These are phyloP conservation scores for Agriopis leucophaearia DNA, from an alignment of 2,888 invertebrate species.

Conservation along the genomic window DNA sequence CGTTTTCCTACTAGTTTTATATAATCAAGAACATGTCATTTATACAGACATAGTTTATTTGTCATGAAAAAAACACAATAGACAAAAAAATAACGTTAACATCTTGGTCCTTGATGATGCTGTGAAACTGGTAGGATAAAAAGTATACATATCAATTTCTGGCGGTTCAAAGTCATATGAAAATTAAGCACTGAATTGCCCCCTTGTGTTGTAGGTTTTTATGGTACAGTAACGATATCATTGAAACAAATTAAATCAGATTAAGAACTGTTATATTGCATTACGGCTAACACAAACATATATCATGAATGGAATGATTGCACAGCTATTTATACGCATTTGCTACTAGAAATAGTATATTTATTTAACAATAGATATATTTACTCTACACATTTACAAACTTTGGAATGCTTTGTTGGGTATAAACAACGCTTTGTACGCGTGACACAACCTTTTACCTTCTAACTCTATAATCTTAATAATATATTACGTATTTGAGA, in stretches of 20 bases:
- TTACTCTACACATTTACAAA: constrained; percentile 23
- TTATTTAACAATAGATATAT: constrained; percentile 6
- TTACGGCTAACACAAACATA: not conserved
- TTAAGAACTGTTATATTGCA: not conserved
- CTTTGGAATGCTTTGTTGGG: constrained; percentile 50
- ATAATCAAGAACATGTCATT: no score
- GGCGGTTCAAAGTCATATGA: no score
- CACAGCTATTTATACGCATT: constrained; percentile 41
- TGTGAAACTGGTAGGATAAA: no score
- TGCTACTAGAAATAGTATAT: constrained; percentile 37
- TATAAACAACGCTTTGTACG: constrained; percentile 32
- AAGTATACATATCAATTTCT: no score
- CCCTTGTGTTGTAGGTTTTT: not conserved
- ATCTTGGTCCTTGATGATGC: no score
- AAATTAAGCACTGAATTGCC: no score
- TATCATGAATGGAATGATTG: constrained; percentile 39
- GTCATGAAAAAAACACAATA: no score
- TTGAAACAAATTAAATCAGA: not conserved
- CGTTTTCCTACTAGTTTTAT: no score
- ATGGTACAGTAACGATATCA: not conserved
- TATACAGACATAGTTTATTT: no score
- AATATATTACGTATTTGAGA: constrained; percentile 45
- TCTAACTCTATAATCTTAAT: constrained; percentile 34
- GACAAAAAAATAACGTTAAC: no score
- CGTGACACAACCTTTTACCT: constrained; percentile 55